Evolutionary conservation across 37 sponge, comb jelly and placozoan genomes (phyloP).

Genomic region (Aplysina aerophoba): DNA sequence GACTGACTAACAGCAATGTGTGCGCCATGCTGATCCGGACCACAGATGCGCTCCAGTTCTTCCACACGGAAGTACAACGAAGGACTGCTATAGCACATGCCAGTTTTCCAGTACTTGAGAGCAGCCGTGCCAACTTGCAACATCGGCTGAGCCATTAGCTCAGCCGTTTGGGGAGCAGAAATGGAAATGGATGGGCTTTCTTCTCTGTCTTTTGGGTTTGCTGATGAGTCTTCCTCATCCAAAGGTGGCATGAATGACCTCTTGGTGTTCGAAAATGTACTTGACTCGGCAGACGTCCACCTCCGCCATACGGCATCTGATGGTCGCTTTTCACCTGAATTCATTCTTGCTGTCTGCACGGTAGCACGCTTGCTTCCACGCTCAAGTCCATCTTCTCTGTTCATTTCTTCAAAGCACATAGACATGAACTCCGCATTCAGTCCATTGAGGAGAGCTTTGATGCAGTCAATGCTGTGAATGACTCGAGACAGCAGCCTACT

Average conservation of each 20-base stretch:
- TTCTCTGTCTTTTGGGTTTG: too few species aligned
- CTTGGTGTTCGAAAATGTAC: too few species aligned
- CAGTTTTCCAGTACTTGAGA: constrained; percentile 68
- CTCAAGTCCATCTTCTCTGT: too few species aligned
- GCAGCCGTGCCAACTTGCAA: neutral
- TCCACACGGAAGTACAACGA: constrained; percentile 50
- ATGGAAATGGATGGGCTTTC: neutral
- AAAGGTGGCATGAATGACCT: too few species aligned
- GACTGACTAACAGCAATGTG: constrained; percentile 55
- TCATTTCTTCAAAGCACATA: too few species aligned
- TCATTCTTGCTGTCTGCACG: too few species aligned
- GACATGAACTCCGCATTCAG: neutral
- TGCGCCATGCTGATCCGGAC: constrained; percentile 50
- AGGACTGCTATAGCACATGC: constrained; percentile 60
- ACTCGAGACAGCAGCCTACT: constrained; percentile 82
- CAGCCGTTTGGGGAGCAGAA: neutral
- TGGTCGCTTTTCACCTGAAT: too few species aligned
- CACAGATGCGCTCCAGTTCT: constrained; percentile 17
- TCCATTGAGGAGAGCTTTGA: neutral
- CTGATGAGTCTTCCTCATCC: too few species aligned
- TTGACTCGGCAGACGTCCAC: too few species aligned
- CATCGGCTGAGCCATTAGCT: neutral
- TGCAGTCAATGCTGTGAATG: constrained; percentile 59
- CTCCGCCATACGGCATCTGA: too few species aligned
- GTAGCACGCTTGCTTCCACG: too few species aligned